These are phyloP conservation scores for Ectemnius lituratus DNA, from an alignment of 2,888 invertebrate species.

Conservation along the genomic window DNA sequence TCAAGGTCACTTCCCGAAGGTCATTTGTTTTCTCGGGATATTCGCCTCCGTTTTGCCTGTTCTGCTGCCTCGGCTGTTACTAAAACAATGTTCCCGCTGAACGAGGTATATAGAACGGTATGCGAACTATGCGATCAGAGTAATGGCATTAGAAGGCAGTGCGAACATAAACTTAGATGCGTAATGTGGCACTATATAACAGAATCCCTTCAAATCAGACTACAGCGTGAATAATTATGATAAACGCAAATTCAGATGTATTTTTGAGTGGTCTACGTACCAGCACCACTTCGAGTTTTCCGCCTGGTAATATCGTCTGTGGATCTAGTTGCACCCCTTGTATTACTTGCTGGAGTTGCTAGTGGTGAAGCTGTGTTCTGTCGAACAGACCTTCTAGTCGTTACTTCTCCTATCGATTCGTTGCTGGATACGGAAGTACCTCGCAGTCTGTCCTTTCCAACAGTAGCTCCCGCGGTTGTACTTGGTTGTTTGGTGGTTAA, in stretches of 20 bases:
- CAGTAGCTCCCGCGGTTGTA: slow-evolving; percentile 57
- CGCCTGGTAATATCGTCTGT: slow-evolving; percentile 76
- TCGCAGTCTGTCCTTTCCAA: slow-evolving; percentile 74
- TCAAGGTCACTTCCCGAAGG: slow-evolving; percentile 79
- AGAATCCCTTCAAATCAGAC: slow-evolving; percentile 4
- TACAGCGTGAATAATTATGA: background rate
- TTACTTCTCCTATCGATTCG: slow-evolving; percentile 72
- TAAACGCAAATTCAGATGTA: slow-evolving; percentile 11
- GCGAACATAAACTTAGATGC: background rate
- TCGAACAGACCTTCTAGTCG: slow-evolving; percentile 75
- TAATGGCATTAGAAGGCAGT: background rate
- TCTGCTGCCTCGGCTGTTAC: slow-evolving; percentile 76
- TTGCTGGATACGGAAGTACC: slow-evolving; percentile 73
- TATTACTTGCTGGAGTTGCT: slow-evolving; percentile 75
- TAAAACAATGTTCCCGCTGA: slow-evolving; percentile 78
- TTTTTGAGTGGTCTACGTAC: slow-evolving; percentile 67
- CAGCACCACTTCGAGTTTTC: slow-evolving; percentile 77
- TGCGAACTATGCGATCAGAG: slow-evolving; percentile 39
- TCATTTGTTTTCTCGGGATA: slow-evolving; percentile 88
- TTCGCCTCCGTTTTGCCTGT: slow-evolving; percentile 81
- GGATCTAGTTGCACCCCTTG: slow-evolving; percentile 75
- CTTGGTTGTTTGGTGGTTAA: slow-evolving; percentile 72
- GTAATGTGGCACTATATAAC: no score
- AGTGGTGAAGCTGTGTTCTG: slow-evolving; percentile 75
- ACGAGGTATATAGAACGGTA: slow-evolving; percentile 74